A percentile compares a stretch with the other conserved stretches of the same genome.
Evolutionary conservation across 2,888 invertebrate species (phyloP).

Genomic region (Perizoma flavofasciatum): DNA sequence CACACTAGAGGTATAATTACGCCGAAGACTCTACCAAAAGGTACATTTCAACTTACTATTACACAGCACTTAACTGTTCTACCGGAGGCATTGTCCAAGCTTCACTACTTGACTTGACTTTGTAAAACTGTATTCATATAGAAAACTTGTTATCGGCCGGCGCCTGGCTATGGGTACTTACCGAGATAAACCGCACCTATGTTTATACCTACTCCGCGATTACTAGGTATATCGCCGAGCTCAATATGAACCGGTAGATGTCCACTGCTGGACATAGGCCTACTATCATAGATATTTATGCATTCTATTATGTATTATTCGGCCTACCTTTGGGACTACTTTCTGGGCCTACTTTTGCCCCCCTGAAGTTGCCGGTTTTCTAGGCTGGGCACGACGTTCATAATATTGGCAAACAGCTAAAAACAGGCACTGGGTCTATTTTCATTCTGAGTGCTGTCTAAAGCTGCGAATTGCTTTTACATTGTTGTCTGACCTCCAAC

Average conservation of each 20-base stretch:
- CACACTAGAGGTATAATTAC: slow-evolving; percentile 16
- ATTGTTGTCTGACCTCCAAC: slow-evolving; percentile 53
- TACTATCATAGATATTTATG: too few species aligned
- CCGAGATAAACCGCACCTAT: neutral
- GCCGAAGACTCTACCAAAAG: slow-evolving; percentile 9
- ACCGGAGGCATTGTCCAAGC: slow-evolving; percentile 41
- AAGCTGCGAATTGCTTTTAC: slow-evolving; percentile 43
- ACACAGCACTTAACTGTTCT: slow-evolving; percentile 27
- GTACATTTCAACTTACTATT: slow-evolving; percentile 33
- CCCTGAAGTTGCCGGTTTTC: too few species aligned
- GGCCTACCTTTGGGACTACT: too few species aligned
- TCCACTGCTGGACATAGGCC: too few species aligned
- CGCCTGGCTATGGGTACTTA: neutral
- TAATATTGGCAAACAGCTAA: neutral
- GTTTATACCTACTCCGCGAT: too few species aligned
- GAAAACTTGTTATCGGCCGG: slow-evolving; percentile 8
- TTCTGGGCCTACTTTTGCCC: too few species aligned
- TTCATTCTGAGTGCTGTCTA: slow-evolving; percentile 3
- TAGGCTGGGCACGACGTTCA: too few species aligned
- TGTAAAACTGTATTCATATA: neutral
- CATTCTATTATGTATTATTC: too few species aligned
- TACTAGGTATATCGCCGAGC: too few species aligned
- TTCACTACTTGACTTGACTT: slow-evolving; percentile 49
- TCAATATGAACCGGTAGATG: too few species aligned
- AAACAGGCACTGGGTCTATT: neutral